A percentile compares a stretch with the other conserved stretches of the same genome.
Evolutionary conservation across 1,140 invertebrate genomes (phyloP).

Genomic region (Zaprionus capensis): DNA sequence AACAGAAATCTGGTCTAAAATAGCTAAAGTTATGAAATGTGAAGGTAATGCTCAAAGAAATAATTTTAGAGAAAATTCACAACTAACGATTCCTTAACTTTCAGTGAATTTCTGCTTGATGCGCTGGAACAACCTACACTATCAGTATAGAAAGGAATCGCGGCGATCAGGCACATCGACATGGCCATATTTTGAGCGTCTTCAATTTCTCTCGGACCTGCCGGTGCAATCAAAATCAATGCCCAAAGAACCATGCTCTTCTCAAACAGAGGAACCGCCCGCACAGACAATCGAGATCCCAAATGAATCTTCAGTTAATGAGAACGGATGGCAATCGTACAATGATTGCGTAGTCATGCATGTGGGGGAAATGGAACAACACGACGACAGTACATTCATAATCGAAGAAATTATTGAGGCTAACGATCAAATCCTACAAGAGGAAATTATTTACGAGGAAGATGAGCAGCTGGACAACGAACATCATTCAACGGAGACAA

Average conservation of each 20-base stretch:
- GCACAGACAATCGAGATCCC: background rate
- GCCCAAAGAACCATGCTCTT: background rate
- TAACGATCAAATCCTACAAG: slow-evolving; percentile 57
- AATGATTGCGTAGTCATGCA: slow-evolving; percentile 54
- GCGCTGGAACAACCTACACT: slow-evolving; percentile 80
- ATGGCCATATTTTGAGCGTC: slow-evolving; percentile 74
- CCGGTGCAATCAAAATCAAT: slow-evolving; percentile 22
- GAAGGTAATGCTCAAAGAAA: slow-evolving; percentile 44
- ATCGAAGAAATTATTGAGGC: slow-evolving; percentile 67
- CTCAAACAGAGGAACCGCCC: slow-evolving; percentile 8
- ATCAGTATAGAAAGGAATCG: slow-evolving; percentile 70
- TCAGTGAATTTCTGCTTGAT: slow-evolving; percentile 73
- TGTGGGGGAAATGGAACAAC: slow-evolving; percentile 29
- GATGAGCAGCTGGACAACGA: slow-evolving; percentile 18
- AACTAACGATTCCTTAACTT: background rate
- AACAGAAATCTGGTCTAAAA: slow-evolving; percentile 67
- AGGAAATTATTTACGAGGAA: slow-evolving; percentile 65
- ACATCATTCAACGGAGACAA: background rate
- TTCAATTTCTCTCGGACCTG: slow-evolving; percentile 54
- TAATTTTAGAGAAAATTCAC: background rate
- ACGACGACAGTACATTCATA: slow-evolving; percentile 40
- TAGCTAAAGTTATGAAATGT: slow-evolving; percentile 62
- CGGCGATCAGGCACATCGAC: slow-evolving; percentile 63
- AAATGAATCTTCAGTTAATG: slow-evolving; percentile 11
- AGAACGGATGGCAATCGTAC: slow-evolving; percentile 54